A percentile compares a stretch with the other conserved stretches of the same genome.
Evolutionary conservation across 2,888 invertebrate genomes (phyloP).

Genomic region (Gastracanthus pulcherrimus): DNA sequence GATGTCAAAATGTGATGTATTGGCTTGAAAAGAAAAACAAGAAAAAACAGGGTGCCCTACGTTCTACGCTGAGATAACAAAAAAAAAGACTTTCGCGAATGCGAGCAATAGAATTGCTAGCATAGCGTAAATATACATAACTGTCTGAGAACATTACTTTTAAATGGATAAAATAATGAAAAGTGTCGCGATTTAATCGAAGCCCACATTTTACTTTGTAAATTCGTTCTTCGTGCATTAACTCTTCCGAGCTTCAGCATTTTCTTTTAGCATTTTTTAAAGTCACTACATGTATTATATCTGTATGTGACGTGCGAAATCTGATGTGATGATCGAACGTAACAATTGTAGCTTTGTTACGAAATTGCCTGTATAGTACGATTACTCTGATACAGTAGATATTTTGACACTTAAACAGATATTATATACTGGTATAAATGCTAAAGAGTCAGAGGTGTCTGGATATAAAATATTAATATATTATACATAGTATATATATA

Average conservation of each 20-base stretch:
- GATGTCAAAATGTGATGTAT: conserved; percentile 21
- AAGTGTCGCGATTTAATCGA: conserved; percentile 29
- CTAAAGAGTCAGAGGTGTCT: conserved; percentile 61
- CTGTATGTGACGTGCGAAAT: conserved; percentile 46
- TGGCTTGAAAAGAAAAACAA: conserved; percentile 55
- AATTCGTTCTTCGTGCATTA: conserved; percentile 51
- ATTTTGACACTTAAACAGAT: conserved; percentile 61
- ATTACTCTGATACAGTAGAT: conserved; percentile 61
- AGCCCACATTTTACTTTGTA: conserved; percentile 40
- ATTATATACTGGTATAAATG: conserved; percentile 53
- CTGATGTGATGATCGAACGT: conserved; percentile 51
- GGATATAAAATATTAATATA: conserved; percentile 66
- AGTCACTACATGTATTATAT: conserved; percentile 45
- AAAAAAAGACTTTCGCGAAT: conserved; percentile 25
- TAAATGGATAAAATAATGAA: conserved; percentile 28
- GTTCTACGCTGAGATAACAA: conserved; percentile 29
- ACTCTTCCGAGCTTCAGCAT: conserved; percentile 55
- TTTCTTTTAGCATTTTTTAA: conserved; percentile 52
- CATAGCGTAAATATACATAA: conserved; percentile 9
- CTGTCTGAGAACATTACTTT: conserved; percentile 35
- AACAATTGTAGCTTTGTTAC: conserved; percentile 61
- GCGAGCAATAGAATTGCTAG: conserved; percentile 42
- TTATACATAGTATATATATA: conserved; percentile 60
- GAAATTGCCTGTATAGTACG: conserved; percentile 66
- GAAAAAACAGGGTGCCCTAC: conserved; percentile 66